Evolutionary conservation across 2,797 vertebrate genomes (phyloP), one percentile per base, ranked within the genome.

Genomic region (Phrynocephalus vlangalii): DNA sequence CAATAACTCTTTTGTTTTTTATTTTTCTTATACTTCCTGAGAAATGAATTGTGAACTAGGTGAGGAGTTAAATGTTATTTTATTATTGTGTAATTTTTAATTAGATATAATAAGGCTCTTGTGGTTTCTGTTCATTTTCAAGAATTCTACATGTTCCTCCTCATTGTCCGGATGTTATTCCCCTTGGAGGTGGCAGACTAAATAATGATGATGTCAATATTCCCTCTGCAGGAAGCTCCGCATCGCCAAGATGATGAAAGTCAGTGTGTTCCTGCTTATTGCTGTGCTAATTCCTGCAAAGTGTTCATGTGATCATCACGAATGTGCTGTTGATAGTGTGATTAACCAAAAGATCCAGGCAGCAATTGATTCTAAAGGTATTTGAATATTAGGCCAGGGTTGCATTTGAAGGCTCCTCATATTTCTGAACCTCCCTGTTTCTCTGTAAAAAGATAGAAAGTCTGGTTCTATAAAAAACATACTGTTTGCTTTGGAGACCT

Each of bases 291-390:
- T 86, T 80, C 52, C 33, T 80, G 33, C 70, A 48, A 71, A 63
- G 18, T 86, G 44, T 6, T n/a, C 52, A 63, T 44, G 18, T 60
- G 26, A 78, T 80, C 30, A 72, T 30, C 20, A 18, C 6, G 18
- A 24, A 6, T 95, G 89, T 50, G 3, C 71, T 0, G 0, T 93
- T 66, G 92, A 94, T 1, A 79, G 79, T 16, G 89, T 84, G 78
- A 16, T 92, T 28, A 18, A 66, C 3, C 6, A 77, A 85, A 92
- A 83, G 85, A 87, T 92, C n/a, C 70, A 77, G 66, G 26, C 79
- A 4, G 0, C 0, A 4, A 0, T 50, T 76, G 77, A 8, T 10
- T 79, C 44, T 9, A n/a, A 72, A 26, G 20, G 92, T 92, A 89
- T 80, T 72, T 28, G 5, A 13, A 3, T 71, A 52, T 79, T 28